These are phyloP conservation scores for Ferrisia virgata DNA, from an alignment of 2,888 invertebrate species.

Conservation along the genomic window DNA sequence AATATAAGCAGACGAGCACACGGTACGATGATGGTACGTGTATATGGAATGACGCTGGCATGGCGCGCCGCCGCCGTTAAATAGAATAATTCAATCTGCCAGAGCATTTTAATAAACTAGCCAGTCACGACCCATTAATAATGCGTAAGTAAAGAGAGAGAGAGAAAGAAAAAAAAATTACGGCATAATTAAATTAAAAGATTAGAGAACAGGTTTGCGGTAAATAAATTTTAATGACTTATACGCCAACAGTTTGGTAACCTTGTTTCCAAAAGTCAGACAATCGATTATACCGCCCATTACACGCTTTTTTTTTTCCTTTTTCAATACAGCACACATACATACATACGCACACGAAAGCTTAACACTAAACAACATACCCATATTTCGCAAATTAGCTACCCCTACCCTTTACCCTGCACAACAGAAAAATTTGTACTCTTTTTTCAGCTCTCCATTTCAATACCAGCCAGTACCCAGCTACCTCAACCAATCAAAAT, in stretches of 20 bases:
- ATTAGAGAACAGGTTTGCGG: background rate
- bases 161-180: background rate
- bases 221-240: conserved; percentile 14
- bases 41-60: background rate
- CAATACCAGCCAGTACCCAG: background rate
- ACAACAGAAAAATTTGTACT: background rate
- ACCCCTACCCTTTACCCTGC: no score
- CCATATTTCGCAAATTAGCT: background rate
- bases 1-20: no score
- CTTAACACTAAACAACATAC: background rate
- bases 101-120: background rate
- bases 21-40: background rate
- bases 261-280: conserved; percentile 9
- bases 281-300: background rate
- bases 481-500: no score
- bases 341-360: background rate
- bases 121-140: background rate
- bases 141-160: background rate
- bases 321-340: background rate
- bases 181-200: background rate
- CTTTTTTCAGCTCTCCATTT: background rate
- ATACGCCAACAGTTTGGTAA: conserved; percentile 1
- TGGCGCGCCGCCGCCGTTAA: background rate
- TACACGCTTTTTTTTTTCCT: background rate
- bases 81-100: background rate